Base-by-base conservation (phyloP, 1,140 invertebrate genomes). In the Rhizoglyphus robini region DNA sequence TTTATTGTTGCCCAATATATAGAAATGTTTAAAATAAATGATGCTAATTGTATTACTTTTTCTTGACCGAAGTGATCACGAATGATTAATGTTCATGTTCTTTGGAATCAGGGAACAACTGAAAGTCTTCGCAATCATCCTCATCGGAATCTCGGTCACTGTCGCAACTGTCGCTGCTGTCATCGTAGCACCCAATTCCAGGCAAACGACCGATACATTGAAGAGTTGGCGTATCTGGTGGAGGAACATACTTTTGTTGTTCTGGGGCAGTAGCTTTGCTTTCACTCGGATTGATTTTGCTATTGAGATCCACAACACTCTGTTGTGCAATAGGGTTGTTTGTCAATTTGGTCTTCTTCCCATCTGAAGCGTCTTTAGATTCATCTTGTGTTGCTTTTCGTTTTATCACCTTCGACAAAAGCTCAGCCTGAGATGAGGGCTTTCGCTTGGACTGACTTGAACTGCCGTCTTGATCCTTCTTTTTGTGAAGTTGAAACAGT, bases 181-280 rank as follows among this genome's bases (percentile, higher is more conserved):
- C 68, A 20, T 61, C 63, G 63, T 70, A 70, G 27, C 34, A 59
- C 4, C 68, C 67, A 11, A 70, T 46, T 25, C 70, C 70, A 32
- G 70, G 70, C 25, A 70, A 46, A 3, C 66, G 31, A 3, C 70
- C 70, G 8, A 70, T 62, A 36, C 68, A 67, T n/a, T 63, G 36
- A 34, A 69, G 61, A 11, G 49, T 69, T 46, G 48, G 25, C 13
- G 38, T 38, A n/a, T n/a, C n/a, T n/a, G n/a, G n/a, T n/a, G n/a
- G n/a, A n/a, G 41, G 41, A 46, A 46, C 15, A 46, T 46, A n/a
- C n/a, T n/a, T n/a, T n/a, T n/a, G n/a, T n/a, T n/a, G n/a, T n/a
- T n/a, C n/a, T n/a, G n/a, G n/a, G n/a, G n/a, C n/a, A n/a, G n/a
- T n/a, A n/a, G n/a, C n/a, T n/a, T n/a, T n/a, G n/a, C n/a, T n/a